Evolutionary conservation across 1,140 invertebrate genomes (phyloP), one percentile per base, ranked within the genome.

Genomic region (Tetramorium parvispinum): DNA sequence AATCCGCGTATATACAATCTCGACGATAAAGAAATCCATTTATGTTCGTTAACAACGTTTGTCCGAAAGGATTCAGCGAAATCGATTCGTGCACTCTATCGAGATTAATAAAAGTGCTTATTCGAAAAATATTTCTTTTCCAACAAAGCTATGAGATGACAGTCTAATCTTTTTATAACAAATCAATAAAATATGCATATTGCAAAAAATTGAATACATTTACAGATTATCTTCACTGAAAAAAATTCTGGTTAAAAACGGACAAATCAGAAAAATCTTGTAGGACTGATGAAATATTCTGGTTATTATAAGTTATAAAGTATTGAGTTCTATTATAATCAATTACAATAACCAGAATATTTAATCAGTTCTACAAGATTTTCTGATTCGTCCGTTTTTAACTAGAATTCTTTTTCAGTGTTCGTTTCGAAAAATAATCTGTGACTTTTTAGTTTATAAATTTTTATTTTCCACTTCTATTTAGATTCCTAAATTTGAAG

Each of bases 1-100:
- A 83, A 83, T 59, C 53, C 78, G 65, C 24, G 32, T 71, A 40
- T 46, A 57, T 11, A 18, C 13, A n/a, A n/a, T 13, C 43, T 24
- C 13, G 68, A 61, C 27, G 27, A 73, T 68, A 83, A 83, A 73
- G 53, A 49, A 83, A 83, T n/a, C 66, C 68, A 83, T 73, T 73
- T 83, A 46, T 16, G 51, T 46, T 32, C 40, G 66, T 11, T 40
- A 70, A 70, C 40, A 70, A 73, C 51, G 6, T 81, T 81, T 55
- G 7, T 51, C 46, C 51, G 24, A n/a, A 59, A 55, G 13, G 21
- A 55, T 43, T 32, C 16, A 24, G 7, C 21, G 37, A 18, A 57
- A 57, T 83, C 13, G n/a, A 21, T 37, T 79, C 27, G 18, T 18
- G 43, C 37, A 27, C 32, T 21, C 3, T 21, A 59, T 2, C 2